Conservation (phyloP, 2,113 vertebrate genomes). For the Vulpes vulpes region DNA sequence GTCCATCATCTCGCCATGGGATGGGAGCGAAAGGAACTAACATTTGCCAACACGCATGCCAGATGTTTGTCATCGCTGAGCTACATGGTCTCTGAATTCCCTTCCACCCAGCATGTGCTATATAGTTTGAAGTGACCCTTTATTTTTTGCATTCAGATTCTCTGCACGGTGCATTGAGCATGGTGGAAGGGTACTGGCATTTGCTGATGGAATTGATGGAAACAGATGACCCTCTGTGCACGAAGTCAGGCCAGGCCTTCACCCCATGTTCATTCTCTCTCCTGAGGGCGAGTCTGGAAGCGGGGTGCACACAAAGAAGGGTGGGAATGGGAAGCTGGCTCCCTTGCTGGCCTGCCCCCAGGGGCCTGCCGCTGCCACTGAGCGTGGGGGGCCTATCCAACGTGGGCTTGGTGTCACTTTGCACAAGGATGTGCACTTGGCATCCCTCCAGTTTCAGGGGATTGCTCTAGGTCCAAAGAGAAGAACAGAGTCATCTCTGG, state of each 20-base stretch:
- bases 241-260: neutral
- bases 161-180: accelerated
- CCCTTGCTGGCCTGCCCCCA: neutral
- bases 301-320: accelerated
- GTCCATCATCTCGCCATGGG: accelerated
- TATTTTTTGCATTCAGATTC: accelerated
- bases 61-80: neutral
- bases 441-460: neutral
- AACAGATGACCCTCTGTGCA: accelerated
- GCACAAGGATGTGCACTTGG: too few species aligned
- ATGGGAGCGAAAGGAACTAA: neutral
- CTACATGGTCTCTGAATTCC: accelerated
- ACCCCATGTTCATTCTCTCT: accelerated
- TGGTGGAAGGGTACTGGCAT: accelerated
- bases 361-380: accelerated
- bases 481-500: neutral
- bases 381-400: accelerated
- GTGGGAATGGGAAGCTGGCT: accelerated
- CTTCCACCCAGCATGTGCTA: accelerated
- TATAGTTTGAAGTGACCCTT: too few species aligned
- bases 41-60: neutral
- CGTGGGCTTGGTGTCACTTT: accelerated
- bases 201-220: neutral
- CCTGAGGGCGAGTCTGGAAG: neutral
- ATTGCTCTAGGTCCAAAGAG: neutral